A percentile compares a stretch with the other conserved stretches of the same genome.
phyloP scores from a whole-genome alignment of 2,113 vertebrate genomes.

The Corynorhinus townsendii region DNA sequence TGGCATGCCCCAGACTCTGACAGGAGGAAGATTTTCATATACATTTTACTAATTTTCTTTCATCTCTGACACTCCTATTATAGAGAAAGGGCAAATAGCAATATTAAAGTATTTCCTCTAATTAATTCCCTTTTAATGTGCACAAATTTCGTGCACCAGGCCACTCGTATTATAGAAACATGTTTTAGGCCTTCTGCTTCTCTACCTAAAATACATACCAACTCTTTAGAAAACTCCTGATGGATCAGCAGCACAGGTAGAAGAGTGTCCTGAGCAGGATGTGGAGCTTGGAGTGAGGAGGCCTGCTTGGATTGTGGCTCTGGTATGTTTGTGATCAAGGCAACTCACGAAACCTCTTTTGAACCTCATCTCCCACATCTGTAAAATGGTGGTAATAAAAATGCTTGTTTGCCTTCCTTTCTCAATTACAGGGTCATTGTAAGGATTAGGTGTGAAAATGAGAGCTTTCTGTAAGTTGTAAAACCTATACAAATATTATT shows the following conservation, averaged over 20 bases:
- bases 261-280: background rate
- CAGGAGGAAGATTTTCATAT: no score
- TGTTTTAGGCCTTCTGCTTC: background rate
- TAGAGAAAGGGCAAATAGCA: no score
- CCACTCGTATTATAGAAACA: background rate
- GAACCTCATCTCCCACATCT: background rate
- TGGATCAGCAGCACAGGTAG: background rate
- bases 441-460: constrained; percentile 28
- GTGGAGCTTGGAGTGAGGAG: background rate
- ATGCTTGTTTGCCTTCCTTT: background rate
- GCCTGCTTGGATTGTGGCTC: background rate
- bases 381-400: background rate
- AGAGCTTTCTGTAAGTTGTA: background rate
- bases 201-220: background rate
- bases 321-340: background rate
- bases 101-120: no score
- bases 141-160: no score
- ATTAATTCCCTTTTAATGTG: no score
- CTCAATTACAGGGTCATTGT: background rate
- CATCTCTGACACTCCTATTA: no score
- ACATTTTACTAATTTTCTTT: no score
- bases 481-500: constrained; percentile 31
- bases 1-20: no score
- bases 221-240: background rate
- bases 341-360: background rate